Conservation (phyloP, 35 echinoderm and acorn worm species). For the Heliocidaris tuberculata region DNA sequence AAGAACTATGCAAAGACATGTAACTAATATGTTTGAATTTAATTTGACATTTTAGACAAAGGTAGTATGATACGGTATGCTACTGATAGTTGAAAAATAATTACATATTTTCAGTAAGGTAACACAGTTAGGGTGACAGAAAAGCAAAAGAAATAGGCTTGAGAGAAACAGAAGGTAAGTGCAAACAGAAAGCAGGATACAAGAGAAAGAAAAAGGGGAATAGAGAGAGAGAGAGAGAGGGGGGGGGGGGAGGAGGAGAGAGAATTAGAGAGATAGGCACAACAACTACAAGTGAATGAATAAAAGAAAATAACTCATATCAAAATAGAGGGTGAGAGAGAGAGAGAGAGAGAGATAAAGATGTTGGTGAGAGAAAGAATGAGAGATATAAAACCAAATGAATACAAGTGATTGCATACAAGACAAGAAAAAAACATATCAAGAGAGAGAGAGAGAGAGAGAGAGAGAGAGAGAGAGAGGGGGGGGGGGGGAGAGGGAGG, state of each 20-base stretch:
- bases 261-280: background rate
- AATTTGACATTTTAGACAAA: background rate
- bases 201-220: too few relatives aligned
- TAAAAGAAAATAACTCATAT: background rate
- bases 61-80: background rate
- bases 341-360: background rate
- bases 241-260: background rate
- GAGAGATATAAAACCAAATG: background rate
- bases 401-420: background rate
- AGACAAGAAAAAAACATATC: too few relatives aligned
- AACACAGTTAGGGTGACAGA: background rate
- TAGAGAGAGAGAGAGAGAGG: background rate
- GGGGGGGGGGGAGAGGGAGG: background rate
- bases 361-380: background rate
- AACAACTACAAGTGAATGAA: background rate
- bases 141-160: background rate
- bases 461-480: background rate
- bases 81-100: background rate
- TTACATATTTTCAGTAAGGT: background rate
- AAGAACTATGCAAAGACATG: background rate
- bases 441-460: background rate
- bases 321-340: background rate
- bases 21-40: background rate
- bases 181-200: too few relatives aligned
- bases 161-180: background rate